Percentiles rank a stretch among this genome's conserved stretches.
These are phyloP conservation scores for Bombus vancouverensis DNA, from an alignment of 1,140 invertebrate genomes.

Conservation along the genomic window DNA sequence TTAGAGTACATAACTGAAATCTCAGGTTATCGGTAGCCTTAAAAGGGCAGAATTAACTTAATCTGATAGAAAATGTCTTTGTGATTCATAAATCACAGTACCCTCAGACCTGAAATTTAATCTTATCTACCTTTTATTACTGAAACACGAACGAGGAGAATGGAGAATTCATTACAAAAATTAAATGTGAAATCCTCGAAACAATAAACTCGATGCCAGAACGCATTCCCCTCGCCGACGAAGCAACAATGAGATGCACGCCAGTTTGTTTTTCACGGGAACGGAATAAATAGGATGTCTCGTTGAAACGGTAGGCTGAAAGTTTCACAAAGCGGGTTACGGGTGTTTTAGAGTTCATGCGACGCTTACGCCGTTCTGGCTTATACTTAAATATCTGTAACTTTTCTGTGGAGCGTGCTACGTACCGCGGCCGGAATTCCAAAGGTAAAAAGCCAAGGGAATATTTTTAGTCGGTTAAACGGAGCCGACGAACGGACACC, in stretches of 20 bases:
- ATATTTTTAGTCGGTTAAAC: conserved; percentile 57
- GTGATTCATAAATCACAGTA: too few relatives aligned
- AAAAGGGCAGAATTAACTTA: too few relatives aligned
- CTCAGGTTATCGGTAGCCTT: too few relatives aligned
- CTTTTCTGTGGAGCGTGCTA: not conserved
- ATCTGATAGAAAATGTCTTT: too few relatives aligned
- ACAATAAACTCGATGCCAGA: not conserved
- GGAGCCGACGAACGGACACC: conserved; percentile 44
- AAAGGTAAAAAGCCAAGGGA: not conserved
- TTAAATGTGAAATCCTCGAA: not conserved
- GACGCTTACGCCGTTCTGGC: not conserved
- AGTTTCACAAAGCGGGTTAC: not conserved
- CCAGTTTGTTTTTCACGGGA: not conserved
- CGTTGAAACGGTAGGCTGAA: not conserved
- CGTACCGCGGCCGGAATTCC: not conserved
- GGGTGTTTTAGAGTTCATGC: conserved; percentile 3
- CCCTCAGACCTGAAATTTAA: too few relatives aligned
- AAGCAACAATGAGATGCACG: not conserved
- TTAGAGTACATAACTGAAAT: too few relatives aligned
- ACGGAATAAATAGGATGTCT: not conserved
- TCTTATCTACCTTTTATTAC: not conserved
- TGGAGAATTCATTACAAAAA: not conserved
- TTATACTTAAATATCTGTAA: conserved; percentile 13
- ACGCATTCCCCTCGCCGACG: not conserved
- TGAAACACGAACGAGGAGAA: not conserved